These are phyloP conservation scores for Myotis lucifugus DNA, from an alignment of 2,113 vertebrate species.

Conservation along the genomic window DNA sequence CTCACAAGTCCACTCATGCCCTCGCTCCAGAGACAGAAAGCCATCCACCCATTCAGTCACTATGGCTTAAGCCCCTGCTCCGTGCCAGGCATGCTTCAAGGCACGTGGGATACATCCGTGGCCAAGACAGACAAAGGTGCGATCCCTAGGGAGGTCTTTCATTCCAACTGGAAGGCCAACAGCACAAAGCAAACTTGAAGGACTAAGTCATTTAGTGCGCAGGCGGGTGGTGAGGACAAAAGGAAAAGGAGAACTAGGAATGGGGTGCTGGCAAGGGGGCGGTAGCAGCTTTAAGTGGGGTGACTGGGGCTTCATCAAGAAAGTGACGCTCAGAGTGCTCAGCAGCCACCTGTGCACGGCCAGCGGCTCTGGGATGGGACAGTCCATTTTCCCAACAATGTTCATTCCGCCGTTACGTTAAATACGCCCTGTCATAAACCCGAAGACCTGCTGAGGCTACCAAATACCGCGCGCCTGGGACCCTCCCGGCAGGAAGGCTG, in stretches of 20 bases:
- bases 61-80: accelerated
- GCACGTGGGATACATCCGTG: not conserved
- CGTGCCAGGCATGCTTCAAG: not conserved
- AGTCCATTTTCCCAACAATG: not conserved
- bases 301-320: not conserved
- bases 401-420: not conserved
- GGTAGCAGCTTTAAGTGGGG: not conserved
- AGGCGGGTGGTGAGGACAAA: not conserved
- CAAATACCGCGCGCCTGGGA: not conserved
- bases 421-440: not conserved
- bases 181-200: not conserved
- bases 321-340: not conserved
- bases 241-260: not conserved
- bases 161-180: not conserved
- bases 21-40: not conserved
- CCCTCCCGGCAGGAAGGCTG: not conserved
- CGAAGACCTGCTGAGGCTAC: not conserved
- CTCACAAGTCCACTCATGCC: not conserved
- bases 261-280: not conserved
- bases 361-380: accelerated
- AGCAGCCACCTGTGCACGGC: not conserved
- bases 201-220: not conserved
- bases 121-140: not conserved
- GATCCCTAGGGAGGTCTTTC: not conserved
- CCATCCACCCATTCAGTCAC: accelerated